Percentiles rank a stretch among this genome's conserved stretches.
Evolutionary conservation across 2,888 invertebrate species (phyloP).

Genomic region (Marronus borbonicus): DNA sequence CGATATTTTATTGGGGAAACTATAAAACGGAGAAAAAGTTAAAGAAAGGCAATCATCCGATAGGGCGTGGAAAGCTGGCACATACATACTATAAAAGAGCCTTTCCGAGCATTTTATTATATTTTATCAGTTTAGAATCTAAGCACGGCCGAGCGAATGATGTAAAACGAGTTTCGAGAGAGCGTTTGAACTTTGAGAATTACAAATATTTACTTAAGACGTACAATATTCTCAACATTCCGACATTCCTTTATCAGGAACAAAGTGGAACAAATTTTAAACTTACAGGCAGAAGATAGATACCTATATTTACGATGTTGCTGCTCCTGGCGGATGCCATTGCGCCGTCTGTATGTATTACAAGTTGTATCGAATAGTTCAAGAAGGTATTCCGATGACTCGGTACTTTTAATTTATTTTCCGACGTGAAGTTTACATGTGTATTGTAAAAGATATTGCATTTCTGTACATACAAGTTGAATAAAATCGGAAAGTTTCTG

Average conservation of each 20-base stretch:
- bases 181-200: constrained; percentile 46
- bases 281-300: constrained; percentile 18
- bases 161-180: constrained; percentile 40
- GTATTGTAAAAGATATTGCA: background rate
- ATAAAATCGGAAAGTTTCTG: background rate
- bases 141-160: constrained; percentile 15
- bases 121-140: constrained; percentile 37
- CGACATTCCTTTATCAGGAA: constrained; percentile 47
- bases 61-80: background rate
- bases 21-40: background rate
- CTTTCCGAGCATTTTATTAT: constrained; percentile 27
- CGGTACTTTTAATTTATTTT: constrained; percentile 22
- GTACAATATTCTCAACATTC: constrained; percentile 46
- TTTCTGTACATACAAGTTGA: background rate
- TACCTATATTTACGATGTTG: constrained; percentile 36
- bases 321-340: background rate
- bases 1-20: constrained; percentile 9
- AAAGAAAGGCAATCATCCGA: background rate
- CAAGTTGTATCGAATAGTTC: constrained; percentile 27
- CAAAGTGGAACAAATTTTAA: constrained; percentile 47
- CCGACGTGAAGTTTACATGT: background rate
- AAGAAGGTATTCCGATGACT: constrained; percentile 14
- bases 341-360: constrained; percentile 1
- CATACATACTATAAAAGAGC: background rate
- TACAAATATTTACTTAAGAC: constrained; percentile 47